phyloP scores from a whole-genome alignment of 2,888 invertebrate genomes.

The Philonicus albiceps region DNA sequence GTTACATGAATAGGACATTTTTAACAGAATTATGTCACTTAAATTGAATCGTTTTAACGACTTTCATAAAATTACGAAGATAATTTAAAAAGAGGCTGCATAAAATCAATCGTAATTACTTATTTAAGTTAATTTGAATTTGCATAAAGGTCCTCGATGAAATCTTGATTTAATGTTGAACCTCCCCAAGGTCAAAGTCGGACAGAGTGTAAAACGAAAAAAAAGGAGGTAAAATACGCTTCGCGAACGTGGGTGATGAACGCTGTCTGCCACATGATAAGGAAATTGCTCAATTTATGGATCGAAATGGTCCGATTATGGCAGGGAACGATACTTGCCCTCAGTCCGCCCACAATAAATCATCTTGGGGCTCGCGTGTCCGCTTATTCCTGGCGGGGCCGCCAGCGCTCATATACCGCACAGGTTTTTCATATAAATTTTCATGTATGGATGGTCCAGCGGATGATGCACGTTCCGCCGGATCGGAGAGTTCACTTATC shows the following conservation, averaged over 20 bases:
- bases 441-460: background rate
- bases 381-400: constrained; percentile 32
- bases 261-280: constrained; percentile 44
- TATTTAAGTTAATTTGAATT: background rate
- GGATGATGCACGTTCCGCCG: constrained; percentile 16
- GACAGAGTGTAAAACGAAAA: background rate
- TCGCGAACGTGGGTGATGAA: constrained; percentile 46
- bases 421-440: background rate
- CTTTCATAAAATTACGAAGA: too few species aligned
- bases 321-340: constrained; percentile 22
- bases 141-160: background rate
- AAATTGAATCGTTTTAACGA: too few species aligned
- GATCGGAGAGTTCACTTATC: background rate
- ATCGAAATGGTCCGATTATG: constrained; percentile 42
- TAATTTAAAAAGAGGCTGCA: background rate
- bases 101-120: background rate
- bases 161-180: background rate
- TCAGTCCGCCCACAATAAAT: constrained; percentile 45
- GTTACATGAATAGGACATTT: too few species aligned
- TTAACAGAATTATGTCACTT: too few species aligned
- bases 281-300: constrained; percentile 48
- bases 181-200: background rate
- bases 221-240: background rate
- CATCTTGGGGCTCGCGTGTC: constrained; percentile 44
- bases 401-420: constrained; percentile 27